These are phyloP conservation scores for Drosophila borborema DNA, from an alignment of 2,888 invertebrate genomes.

Conservation along the genomic window DNA sequence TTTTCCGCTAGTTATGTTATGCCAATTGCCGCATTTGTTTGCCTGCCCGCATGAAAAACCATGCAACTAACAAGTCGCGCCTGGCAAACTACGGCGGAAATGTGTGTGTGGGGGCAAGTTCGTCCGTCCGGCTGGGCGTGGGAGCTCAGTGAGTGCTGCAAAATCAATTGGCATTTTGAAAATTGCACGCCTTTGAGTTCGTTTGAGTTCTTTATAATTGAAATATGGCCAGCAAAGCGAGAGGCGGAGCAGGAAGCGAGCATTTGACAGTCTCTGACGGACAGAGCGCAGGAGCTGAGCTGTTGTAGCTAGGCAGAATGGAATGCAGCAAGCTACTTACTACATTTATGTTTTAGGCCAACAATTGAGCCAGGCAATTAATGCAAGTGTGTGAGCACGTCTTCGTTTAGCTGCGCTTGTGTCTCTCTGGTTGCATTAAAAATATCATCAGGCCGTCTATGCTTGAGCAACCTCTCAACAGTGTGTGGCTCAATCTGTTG, in stretches of 20 bases:
- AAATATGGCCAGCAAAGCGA: conserved; percentile 52
- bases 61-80: conserved; percentile 64
- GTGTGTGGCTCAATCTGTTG: conserved; percentile 27
- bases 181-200: conserved; percentile 76
- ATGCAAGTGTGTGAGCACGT: conserved; percentile 57
- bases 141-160: conserved; percentile 34
- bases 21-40: conserved; percentile 60
- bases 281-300: not conserved
- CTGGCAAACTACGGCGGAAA: conserved; percentile 52
- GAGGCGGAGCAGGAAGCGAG: not conserved
- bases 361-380: conserved; percentile 66
- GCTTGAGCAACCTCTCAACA: conserved; percentile 10
- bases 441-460: conserved; percentile 16
- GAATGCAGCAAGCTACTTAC: conserved; percentile 21
- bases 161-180: conserved; percentile 79
- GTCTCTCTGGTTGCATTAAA: conserved; percentile 41
- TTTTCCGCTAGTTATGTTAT: conserved; percentile 30
- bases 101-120: not conserved
- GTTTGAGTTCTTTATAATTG: conserved; percentile 72
- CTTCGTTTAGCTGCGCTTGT: conserved; percentile 8
- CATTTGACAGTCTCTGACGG: no score
- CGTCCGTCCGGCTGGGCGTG: not conserved
- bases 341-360: conserved; percentile 37
- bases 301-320: not conserved
- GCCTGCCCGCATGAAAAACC: conserved; percentile 49